A percentile compares a stretch with the other conserved stretches of the same genome.
Conservation (phyloP, 2,113 vertebrate species). For the Macquaria australasica region DNA sequence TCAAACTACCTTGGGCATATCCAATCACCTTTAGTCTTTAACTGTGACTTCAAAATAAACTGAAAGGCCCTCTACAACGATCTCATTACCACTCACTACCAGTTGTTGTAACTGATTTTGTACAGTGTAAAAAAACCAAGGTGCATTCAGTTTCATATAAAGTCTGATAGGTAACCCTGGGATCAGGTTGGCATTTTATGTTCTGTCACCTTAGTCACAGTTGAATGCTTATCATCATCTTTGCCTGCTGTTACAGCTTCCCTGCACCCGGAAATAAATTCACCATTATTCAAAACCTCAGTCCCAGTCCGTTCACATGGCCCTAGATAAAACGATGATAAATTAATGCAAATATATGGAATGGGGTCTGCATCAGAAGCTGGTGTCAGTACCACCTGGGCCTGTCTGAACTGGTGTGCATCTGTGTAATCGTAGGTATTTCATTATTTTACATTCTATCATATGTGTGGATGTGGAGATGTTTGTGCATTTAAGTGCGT, state of each 20-base stretch:
- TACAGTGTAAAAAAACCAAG: background rate
- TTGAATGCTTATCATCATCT: constrained; percentile 19
- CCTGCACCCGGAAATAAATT: constrained; percentile 44
- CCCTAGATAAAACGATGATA: constrained; percentile 65
- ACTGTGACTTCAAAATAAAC: constrained; percentile 5
- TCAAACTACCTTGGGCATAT: background rate
- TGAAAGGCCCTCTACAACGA: background rate
- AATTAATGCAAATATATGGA: constrained; percentile 81
- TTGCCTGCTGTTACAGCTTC: background rate
- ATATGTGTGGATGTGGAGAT: background rate
- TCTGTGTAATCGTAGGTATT: constrained; percentile 35
- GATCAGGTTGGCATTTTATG: constrained; percentile 1
- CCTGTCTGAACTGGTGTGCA: constrained; percentile 30
- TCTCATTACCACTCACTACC: background rate
- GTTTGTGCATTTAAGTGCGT: background rate
- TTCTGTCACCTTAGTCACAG: constrained; percentile 13
- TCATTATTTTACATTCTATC: constrained; percentile 43
- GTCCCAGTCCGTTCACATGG: constrained; percentile 50
- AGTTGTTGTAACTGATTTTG: constrained; percentile 7
- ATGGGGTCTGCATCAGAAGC: constrained; percentile 74
- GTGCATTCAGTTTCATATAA: constrained; percentile 10
- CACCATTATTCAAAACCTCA: constrained; percentile 41
- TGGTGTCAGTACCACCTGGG: constrained; percentile 59
- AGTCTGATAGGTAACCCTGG: constrained; percentile 10
- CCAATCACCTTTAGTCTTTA: background rate